phyloP scores from a whole-genome alignment of 2,113 vertebrate genomes.

The Carassius carassius region DNA sequence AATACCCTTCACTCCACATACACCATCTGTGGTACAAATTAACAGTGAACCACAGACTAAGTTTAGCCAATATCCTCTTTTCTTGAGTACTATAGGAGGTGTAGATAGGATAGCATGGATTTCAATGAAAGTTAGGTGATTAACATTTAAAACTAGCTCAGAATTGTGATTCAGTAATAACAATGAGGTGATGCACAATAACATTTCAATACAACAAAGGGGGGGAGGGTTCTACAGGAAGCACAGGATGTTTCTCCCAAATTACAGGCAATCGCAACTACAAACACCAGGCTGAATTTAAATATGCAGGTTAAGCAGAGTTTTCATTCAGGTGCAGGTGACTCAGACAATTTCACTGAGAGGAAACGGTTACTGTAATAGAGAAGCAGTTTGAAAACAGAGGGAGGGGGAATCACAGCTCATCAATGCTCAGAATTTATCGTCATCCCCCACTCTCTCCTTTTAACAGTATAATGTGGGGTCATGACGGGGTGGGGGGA shows the following conservation, averaged over 20 bases:
- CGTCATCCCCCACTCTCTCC: neutral
- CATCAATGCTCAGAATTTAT: constrained; percentile 39
- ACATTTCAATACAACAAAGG: neutral
- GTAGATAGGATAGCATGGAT: neutral
- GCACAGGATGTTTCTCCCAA: neutral
- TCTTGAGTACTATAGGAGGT: neutral
- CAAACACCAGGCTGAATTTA: neutral
- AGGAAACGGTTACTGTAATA: constrained; percentile 51
- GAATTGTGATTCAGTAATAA: neutral
- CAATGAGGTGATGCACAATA: neutral
- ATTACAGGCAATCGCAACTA: neutral
- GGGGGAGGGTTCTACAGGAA: neutral
- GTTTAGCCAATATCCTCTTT: neutral
- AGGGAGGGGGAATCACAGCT: constrained; percentile 45
- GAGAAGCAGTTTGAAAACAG: constrained; percentile 19
- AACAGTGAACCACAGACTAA: neutral
- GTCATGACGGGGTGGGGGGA: neutral
- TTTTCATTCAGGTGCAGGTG: constrained; percentile 1
- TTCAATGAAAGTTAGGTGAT: neutral
- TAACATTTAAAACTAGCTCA: neutral
- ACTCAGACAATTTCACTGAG: constrained; percentile 27
- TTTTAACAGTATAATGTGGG: neutral
- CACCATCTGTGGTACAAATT: neutral
- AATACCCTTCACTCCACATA: neutral
- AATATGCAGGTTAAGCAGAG: constrained; percentile 9